A percentile compares a stretch with the other conserved stretches of the same genome.
Evolutionary conservation across 2,113 vertebrate genomes (phyloP).

Genomic region (Toxotes chatareus): DNA sequence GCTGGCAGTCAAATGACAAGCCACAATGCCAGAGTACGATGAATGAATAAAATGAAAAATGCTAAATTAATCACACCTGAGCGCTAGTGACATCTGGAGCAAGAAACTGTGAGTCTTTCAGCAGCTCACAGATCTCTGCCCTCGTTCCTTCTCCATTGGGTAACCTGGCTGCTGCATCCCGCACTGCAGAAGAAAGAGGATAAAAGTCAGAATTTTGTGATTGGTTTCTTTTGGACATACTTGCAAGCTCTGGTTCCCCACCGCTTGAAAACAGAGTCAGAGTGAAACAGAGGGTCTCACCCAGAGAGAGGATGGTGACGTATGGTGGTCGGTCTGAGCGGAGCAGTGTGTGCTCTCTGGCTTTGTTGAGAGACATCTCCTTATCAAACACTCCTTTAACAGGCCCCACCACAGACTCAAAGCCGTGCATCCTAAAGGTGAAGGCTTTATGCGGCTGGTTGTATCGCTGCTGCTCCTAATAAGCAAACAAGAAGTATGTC

Average conservation of each 20-base stretch:
- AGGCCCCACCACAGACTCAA: constrained; percentile 96
- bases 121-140: constrained; percentile 96
- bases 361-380: constrained; percentile 98
- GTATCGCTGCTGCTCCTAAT: constrained; percentile 95
- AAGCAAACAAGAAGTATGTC: neutral
- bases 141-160: constrained; percentile 98
- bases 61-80: constrained; percentile 83
- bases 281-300: constrained; percentile 79
- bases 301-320: constrained; percentile 97
- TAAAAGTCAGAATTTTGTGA: neutral
- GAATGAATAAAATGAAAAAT: neutral
- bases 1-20: neutral
- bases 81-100: constrained; percentile 98
- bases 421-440: constrained; percentile 97
- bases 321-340: constrained; percentile 96
- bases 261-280: neutral
- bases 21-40: neutral
- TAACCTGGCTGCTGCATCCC: constrained; percentile 95
- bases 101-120: constrained; percentile 98
- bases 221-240: neutral
- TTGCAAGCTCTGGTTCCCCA: neutral
- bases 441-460: constrained; percentile 98
- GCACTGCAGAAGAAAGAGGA: constrained; percentile 81
- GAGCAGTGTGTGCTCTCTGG: constrained; percentile 95
- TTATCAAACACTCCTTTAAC: constrained; percentile 99